A percentile compares a stretch with the other conserved stretches of the same genome.
These are phyloP conservation scores for Cheilosia urbana DNA, from an alignment of 2,888 invertebrate species.

Conservation along the genomic window DNA sequence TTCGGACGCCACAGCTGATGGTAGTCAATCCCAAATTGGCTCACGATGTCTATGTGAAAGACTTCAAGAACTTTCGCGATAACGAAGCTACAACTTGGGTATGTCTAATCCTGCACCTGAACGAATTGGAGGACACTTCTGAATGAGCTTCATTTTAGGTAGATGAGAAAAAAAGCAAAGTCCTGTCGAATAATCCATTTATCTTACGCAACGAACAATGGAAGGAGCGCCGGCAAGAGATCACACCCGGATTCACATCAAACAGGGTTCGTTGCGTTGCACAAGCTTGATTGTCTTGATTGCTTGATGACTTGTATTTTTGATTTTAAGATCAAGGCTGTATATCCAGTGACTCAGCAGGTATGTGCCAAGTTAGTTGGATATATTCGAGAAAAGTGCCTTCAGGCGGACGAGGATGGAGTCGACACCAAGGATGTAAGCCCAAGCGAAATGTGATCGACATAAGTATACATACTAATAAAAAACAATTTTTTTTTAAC, in stretches of 20 bases:
- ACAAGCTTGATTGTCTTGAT: neutral
- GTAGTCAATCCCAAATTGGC: slow-evolving; percentile 81
- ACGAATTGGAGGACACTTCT: neutral
- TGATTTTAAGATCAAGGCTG: slow-evolving; percentile 81
- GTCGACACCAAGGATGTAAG: slow-evolving; percentile 83
- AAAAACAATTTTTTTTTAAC: neutral
- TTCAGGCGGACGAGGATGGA: slow-evolving; percentile 79
- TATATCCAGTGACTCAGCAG: slow-evolving; percentile 84
- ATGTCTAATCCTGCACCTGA: slow-evolving; percentile 42
- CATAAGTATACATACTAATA: neutral
- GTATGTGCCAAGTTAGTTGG: slow-evolving; percentile 83
- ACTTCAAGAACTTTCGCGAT: slow-evolving; percentile 83
- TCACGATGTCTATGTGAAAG: slow-evolving; percentile 81
- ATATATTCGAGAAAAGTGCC: slow-evolving; percentile 81
- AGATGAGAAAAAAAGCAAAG: slow-evolving; percentile 74
- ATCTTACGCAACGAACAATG: slow-evolving; percentile 78
- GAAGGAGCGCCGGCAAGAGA: slow-evolving; percentile 77
- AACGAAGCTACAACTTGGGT: slow-evolving; percentile 79
- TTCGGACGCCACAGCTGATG: slow-evolving; percentile 81
- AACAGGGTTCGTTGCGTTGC: slow-evolving; percentile 75
- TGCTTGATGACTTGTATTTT: neutral
- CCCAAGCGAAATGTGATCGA: neutral
- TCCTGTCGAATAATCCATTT: slow-evolving; percentile 80
- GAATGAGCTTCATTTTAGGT: slow-evolving; percentile 75
- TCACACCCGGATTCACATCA: slow-evolving; percentile 76